Base-by-base conservation (phyloP, 2,888 invertebrate species). In the Drosophila ezoana region DNA sequence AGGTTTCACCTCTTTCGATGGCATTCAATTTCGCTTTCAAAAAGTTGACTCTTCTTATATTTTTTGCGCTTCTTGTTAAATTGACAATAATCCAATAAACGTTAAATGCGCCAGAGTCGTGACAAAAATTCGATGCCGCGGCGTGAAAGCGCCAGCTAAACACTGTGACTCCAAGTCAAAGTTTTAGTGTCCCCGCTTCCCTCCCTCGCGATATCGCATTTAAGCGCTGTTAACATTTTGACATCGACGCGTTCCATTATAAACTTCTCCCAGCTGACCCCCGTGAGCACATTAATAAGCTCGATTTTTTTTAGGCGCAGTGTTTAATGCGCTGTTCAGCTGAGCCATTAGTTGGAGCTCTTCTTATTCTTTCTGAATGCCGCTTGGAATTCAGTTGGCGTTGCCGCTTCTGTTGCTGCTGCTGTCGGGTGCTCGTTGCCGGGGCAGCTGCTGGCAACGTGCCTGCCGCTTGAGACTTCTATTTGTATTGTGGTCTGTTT, bases 21-120 rank as follows among this genome's bases (percentile, higher is more conserved):
- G 56, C 63, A 74, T 40, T 37, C 61, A 71, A 68, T 89, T 83
- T 83, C 89, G 83, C 83, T 87, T 83, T 89, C 85, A 80, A 62
- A 87, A 71, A 63, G 43, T 53, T 57, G 48, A 49, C 69, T 44
- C 37, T 59, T 48, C 32, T 52, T 48, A 5, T 38, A 28, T 33
- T 45, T 64, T 65, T 37, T 49, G 59, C 49, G 52, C 67, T 67
- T 67, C 41, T 67, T 63, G 51, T 57, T 71, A 80, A 89, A 83
- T 89, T 89, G 87, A 83, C 87, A 89, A 87, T 87, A 87, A 89
- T 89, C 89, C 90, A 89, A 87, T 87, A 87, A 85, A 79, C 75
- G 75, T 75, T 89, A 67, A 87, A 70, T 79, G 79, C 66, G 76
- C 82, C 61, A 63, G 65, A 60, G 76, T 87, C 86, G 86, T 87